Percentiles rank a stretch among this genome's conserved stretches.
Conservation (phyloP, 2,888 invertebrate genomes). For the Digitonthophagus gazella region DNA sequence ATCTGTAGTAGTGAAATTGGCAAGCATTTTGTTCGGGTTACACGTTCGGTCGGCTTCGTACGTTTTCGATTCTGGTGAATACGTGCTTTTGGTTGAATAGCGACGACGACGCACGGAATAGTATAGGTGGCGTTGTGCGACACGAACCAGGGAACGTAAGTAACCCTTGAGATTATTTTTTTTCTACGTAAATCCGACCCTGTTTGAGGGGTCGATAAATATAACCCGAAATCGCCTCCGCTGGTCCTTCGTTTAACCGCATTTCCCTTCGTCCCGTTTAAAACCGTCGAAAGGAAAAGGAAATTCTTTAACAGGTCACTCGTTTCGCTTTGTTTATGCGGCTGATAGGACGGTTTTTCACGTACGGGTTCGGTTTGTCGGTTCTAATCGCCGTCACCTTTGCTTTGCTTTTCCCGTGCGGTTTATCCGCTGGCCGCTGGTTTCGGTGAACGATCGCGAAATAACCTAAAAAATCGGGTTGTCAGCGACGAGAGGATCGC, state of each 20-base stretch:
- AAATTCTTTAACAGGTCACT: conserved; percentile 53
- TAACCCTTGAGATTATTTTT: conserved; percentile 50
- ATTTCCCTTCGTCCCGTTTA: conserved; percentile 40
- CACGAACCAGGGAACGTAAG: conserved; percentile 52
- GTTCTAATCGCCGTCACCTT: conserved; percentile 26
- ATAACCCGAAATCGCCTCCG: conserved; percentile 33
- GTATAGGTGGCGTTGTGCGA: conserved; percentile 52
- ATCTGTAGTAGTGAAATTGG: not conserved
- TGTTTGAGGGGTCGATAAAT: conserved; percentile 27
- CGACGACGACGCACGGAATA: conserved; percentile 48
- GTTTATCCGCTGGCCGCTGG: not conserved
- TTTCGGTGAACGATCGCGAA: conserved; percentile 14
- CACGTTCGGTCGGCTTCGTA: conserved; percentile 42
- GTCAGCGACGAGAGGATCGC: conserved; percentile 25
- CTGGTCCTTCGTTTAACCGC: conserved; percentile 34
- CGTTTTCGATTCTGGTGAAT: conserved; percentile 46
- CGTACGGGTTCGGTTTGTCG: no score
- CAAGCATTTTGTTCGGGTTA: not conserved
- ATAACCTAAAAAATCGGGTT: conserved; percentile 28
- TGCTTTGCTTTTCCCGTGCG: conserved; percentile 15
- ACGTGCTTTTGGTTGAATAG: conserved; percentile 49
- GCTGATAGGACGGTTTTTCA: conserved; percentile 24
- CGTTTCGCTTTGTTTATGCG: conserved; percentile 48
- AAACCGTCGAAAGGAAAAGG: conserved; percentile 44
- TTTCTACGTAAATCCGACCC: conserved; percentile 27